Evolutionary conservation across 2,113 vertebrate genomes (phyloP), one percentile per base, ranked within the genome.

Genomic region (Cranoglanis bouderius): DNA sequence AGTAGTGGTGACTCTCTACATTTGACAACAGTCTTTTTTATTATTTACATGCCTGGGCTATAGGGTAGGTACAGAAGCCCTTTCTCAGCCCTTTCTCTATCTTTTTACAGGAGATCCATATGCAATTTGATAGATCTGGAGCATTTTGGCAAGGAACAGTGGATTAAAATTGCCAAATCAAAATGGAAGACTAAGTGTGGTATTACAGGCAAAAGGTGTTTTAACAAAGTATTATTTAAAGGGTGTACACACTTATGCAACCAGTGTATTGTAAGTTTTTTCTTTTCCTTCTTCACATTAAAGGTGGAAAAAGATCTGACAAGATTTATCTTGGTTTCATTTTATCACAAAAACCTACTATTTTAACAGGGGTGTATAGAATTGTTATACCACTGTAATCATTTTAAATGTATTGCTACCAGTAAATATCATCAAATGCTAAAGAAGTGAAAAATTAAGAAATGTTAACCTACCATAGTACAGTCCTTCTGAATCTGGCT

Each of bases 401-500:
- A 86, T 87, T 84, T 86, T 55, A 55, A 18, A 65, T 77, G 10
- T n/a, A 74, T 21, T 82, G 2, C 10, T 75, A 63, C 10, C 18
- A 86, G 26, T 13, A 49, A 81, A 21, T 43, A 5, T 32, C n/a
- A 70, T 74, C n/a, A 38, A 61, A 40, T 55, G 74, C 53, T 70
- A 21, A 51, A 84, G 3, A 53, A 7, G 6, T 49, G 0, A 19
- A 86, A 83, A 32, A 49, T 8, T 29, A 13, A 75, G 72, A 8
- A 38, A 53, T 24, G 6, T 55, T 7, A 55, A 55, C n/a, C 87
- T 93, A 96, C 95, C 93, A 26, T 96, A 96, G 80, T 91, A 90
- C 81, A 92, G 92, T 3, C 83, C 89, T 75, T 61, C 59, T 40
- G 10, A 51, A 49, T 21, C 21, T 67, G 74, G 19, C 16, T 29